A percentile compares a stretch with the other conserved stretches of the same genome.
Conservation (phyloP, 2,888 invertebrate genomes). For the Parascotia fuliginaria region DNA sequence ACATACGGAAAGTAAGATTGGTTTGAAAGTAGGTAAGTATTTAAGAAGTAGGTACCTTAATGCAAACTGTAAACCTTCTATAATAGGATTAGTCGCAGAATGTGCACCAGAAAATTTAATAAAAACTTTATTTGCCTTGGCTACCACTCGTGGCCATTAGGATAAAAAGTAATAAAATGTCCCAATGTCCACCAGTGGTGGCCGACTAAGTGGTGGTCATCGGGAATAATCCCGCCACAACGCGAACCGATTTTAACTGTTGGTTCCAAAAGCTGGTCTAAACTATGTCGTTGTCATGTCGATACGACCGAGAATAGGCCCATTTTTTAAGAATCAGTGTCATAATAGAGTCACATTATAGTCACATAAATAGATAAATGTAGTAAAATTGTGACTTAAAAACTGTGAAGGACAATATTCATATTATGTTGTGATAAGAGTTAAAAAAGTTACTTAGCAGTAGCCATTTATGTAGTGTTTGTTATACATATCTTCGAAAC, state of each 20-base stretch:
- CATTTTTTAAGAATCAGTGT: slow-evolving; percentile 7
- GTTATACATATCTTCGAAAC: slow-evolving; percentile 6
- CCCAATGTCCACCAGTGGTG: no score
- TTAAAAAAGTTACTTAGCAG: neutral
- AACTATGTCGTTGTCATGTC: slow-evolving; percentile 7
- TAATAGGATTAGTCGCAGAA: no score
- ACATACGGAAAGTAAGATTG: no score
- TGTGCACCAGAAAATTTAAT: no score
- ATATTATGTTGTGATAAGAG: neutral
- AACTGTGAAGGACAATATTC: neutral
- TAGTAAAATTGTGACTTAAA: slow-evolving; percentile 3
- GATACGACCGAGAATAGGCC: slow-evolving; percentile 5
- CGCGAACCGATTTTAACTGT: slow-evolving; percentile 9
- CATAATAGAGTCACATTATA: slow-evolving; percentile 4
- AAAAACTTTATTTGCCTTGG: no score
- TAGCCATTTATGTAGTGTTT: slow-evolving; percentile 6
- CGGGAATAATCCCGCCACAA: no score
- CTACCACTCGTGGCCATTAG: no score
- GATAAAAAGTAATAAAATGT: no score
- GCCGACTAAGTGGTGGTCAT: no score
- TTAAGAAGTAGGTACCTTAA: no score
- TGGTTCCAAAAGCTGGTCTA: slow-evolving; percentile 5
- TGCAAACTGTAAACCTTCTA: no score
- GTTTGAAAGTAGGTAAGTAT: no score
- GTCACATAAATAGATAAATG: slow-evolving; percentile 1